Base-by-base conservation (phyloP, 2,797 vertebrate genomes). In the Molossus alvarezi region DNA sequence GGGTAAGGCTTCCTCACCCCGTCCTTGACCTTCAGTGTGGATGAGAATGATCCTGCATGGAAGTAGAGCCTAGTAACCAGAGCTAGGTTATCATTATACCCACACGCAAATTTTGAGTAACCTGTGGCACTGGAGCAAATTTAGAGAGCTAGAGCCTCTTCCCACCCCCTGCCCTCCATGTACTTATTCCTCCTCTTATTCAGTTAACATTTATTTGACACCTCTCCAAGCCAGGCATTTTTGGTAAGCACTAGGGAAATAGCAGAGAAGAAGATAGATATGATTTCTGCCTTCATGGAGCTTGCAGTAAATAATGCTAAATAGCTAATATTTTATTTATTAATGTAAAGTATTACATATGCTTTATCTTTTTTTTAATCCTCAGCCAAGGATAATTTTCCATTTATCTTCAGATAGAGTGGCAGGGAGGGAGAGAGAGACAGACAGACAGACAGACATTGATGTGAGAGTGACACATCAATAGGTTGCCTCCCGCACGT, bases 1-100 rank as follows among this genome's bases (percentile, higher is more conserved):
- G 98, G 99, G 99, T 99, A 98, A 91, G 98, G 1, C 41, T 91
- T 95, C 65, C 41, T 85, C 27, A 33, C 41, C 9, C 45, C 45
- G 53, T 73, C 29, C 48, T 91, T 75, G 21, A 85, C 77, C 69
- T 80, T 88, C 27, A 57, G 8, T 20, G 45, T 83, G 29, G 58
- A 15, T 69, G 17, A 84, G 45, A 90, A 75, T 77, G 73, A 84
- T 77, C 62, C 60, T 80, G 25, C n/a, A 11, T 88, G 33, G 51
- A 88, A 48, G 29, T 86, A 15, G 25, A 79, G 27, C 33, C 60
- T 29, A 69, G 83, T 94, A 95, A 67, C 14, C 45, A 83, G 72
- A 75, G 17, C 48, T 88, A 82, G 27, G 33, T 3, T 14, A 57
- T 85, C 27, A 60, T 1, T 58, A 27, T 92, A 23, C 33, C 10